Percentiles rank a stretch among this genome's conserved stretches.
phyloP scores from a whole-genome alignment of 2,797 vertebrate species.

The Siniperca obscura region DNA sequence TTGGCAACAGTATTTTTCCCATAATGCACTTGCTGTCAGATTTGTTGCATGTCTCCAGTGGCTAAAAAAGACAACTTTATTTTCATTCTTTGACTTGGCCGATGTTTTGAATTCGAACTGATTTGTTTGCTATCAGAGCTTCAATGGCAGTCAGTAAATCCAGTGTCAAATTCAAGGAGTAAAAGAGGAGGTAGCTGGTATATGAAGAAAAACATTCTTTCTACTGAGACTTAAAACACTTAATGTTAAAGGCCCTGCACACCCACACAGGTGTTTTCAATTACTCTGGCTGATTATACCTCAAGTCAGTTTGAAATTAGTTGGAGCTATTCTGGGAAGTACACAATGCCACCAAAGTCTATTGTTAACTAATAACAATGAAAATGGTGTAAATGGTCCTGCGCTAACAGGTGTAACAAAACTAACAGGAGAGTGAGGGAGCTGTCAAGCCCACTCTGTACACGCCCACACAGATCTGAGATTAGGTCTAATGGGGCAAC shows the following conservation, averaged over 20 bases:
- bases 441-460: neutral
- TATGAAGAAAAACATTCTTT: neutral
- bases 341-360: neutral
- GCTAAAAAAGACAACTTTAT: constrained; percentile 12
- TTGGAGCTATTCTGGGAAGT: neutral
- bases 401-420: neutral
- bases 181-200: neutral
- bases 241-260: neutral
- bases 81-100: neutral
- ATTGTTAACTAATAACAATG: neutral
- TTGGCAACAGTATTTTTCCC: constrained; percentile 19
- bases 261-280: constrained; percentile 6
- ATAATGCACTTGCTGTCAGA: constrained; percentile 22
- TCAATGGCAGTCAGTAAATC: neutral
- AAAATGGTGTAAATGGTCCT: too few species aligned
- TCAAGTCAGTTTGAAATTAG: constrained; percentile 14
- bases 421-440: neutral
- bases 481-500: neutral
- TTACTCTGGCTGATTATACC: constrained; percentile 2
- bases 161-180: neutral
- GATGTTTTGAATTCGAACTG: constrained; percentile 4
- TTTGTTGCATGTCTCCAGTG: neutral
- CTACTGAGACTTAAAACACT: neutral
- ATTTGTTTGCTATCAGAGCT: constrained; percentile 20
- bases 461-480: neutral